Evolutionary conservation across 2,888 invertebrate species (phyloP), one percentile per base, ranked within the genome.

Genomic region (Parnassius orleans): DNA sequence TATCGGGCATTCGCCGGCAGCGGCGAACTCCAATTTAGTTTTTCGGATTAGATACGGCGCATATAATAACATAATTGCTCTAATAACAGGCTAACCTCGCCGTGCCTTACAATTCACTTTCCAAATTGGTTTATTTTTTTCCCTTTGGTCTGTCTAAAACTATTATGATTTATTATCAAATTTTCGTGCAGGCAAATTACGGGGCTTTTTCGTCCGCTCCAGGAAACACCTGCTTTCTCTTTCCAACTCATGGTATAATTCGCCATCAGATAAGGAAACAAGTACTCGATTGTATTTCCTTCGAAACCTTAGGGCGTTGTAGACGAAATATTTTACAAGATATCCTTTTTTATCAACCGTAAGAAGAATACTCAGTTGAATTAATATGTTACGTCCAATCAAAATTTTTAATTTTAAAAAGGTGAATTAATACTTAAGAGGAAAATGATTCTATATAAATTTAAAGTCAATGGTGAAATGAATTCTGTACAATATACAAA

Each of bases 31-130:
- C 90, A 91, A 90, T 90, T 91, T 91, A 86, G 86, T 90, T 90
- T 90, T 91, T 90, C 83, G 87, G 86, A 91, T 91, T 91, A 90
- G 91, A 90, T 88, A 90, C 90, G 88, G 89, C 89, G 81, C 87
- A 89, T 87, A 89, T 90, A 91, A 91, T 90, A 90, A 91, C 90
- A 90, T 90, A 91, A 91, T 91, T 91, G 91, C 77, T 88, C 87
- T 90, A 90, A 90, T 91, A 91, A 90, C 85, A 90, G 85, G 78
- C 81, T 80, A 77, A 83, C 79, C 83, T 78, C 81, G 87, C 84
- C 84, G 85, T 87, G 86, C 89, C 91, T 87, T 89, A 91, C 87
- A 89, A 89, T 90, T 90, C 90, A 90, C 91, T 91, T 91, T 91
- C 89, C 86, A 91, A 91, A 90, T 90, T 90, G 87, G 90, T 90